Percentiles rank a stretch among this genome's conserved stretches.
Evolutionary conservation across 92 coral and sea anemone species (phyloP).

Genomic region (Palythoa heliodiscus): DNA sequence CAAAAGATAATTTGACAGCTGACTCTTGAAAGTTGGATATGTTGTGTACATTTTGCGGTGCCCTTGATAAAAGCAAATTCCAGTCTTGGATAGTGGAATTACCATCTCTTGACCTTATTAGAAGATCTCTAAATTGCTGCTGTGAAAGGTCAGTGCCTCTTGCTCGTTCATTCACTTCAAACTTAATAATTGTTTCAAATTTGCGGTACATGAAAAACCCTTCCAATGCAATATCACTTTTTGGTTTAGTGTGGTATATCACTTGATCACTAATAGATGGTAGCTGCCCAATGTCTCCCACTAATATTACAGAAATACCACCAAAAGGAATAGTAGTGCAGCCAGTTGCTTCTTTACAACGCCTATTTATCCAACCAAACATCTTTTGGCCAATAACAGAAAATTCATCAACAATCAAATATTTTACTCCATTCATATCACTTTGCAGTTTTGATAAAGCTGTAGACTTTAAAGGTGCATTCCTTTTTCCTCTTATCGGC

Average conservation of each 20-base stretch:
- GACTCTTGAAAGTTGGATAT: slow-evolving; percentile 16
- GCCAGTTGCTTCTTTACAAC: slow-evolving; percentile 67
- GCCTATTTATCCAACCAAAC: slow-evolving; percentile 63
- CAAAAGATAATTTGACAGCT: slow-evolving; percentile 48
- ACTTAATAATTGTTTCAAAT: slow-evolving; percentile 27
- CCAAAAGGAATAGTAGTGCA: slow-evolving; percentile 54
- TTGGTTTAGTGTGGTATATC: slow-evolving; percentile 44
- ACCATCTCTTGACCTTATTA: slow-evolving; percentile 59
- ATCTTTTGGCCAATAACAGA: slow-evolving; percentile 57
- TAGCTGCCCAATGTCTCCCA: slow-evolving; percentile 51
- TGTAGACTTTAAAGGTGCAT: slow-evolving; percentile 45
- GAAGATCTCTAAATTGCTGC: slow-evolving; percentile 42
- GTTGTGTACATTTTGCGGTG: slow-evolving; percentile 41
- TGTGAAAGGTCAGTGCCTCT: background rate
- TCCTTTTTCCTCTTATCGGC: slow-evolving; percentile 56
- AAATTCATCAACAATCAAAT: slow-evolving; percentile 63
- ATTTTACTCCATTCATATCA: slow-evolving; percentile 48
- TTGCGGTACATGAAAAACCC: slow-evolving; percentile 24
- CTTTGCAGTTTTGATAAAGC: slow-evolving; percentile 49
- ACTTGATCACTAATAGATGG: slow-evolving; percentile 51
- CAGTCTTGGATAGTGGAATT: slow-evolving; percentile 62
- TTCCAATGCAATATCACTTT: slow-evolving; percentile 36
- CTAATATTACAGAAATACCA: slow-evolving; percentile 60
- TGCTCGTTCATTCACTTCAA: slow-evolving; percentile 48
- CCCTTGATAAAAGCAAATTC: slow-evolving; percentile 55